Evolutionary conservation across 2,888 invertebrate species (phyloP), one percentile per base, ranked within the genome.

Genomic region (Mythimna ferrago): DNA sequence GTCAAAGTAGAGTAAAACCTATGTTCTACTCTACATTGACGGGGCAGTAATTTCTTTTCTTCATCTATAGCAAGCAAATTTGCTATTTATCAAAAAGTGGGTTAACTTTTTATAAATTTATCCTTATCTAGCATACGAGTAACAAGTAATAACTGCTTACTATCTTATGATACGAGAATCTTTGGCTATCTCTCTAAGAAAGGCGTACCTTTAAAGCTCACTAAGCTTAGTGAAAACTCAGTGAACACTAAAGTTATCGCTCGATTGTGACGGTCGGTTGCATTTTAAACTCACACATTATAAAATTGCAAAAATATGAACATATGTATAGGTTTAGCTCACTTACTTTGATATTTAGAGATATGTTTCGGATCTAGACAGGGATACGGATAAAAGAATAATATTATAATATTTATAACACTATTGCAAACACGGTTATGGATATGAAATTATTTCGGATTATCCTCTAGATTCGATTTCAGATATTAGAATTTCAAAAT

Each of bases 181-280:
- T 66, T 73, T 2, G 11, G 21, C 19, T 58, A 38, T 19, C 6
- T 21, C 21, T 53, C n/a, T 26, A 57, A 61, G 60, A 58, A 53
- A 58, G 21, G n/a, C 4, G 63, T 67, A 64, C 75, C 57, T 61
- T 51, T 26, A 72, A 75, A 70, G 65, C 65, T 68, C n/a, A 60
- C 64, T 70, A 67, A 72, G 68, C 44, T 69, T n/a, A 66, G 62
- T 63, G 72, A 66, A 68, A 68, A 76, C 26, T 76, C 76, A 74
- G 71, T 83, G 81, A 83, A 83, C 62, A 66, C 67, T 66, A 57
- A 71, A 71, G 67, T 76, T 73, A 83, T 80, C 70, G 63, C 38
- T n/a, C 32, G 56, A 67, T 80, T 57, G 61, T 69, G 32, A 62
- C 76, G 65, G 67, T 76, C 70, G 70, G 65, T 35, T 83, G 84